Evolutionary conservation across 2,113 vertebrate species (phyloP).

Genomic region (Lophura nycthemera): DNA sequence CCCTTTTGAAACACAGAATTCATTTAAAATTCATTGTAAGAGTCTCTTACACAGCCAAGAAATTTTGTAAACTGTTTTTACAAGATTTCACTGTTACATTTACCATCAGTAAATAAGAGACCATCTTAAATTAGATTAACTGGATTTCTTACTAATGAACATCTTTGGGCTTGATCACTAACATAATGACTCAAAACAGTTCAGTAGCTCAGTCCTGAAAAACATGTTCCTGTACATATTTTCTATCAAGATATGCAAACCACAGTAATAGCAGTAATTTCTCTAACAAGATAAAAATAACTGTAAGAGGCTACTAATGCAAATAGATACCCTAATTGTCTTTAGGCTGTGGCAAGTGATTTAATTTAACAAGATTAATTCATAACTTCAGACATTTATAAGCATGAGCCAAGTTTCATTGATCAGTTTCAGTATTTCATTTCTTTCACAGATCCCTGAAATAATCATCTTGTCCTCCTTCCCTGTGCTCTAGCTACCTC

Average conservation of each 20-base stretch:
- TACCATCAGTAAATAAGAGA: neutral
- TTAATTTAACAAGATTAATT: slow-evolving; percentile 9
- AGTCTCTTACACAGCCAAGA: rapidly evolving
- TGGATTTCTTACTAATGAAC: neutral
- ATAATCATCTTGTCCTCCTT: neutral
- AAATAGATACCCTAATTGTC: slow-evolving; percentile 28
- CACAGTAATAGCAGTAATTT: neutral
- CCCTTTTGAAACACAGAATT: neutral
- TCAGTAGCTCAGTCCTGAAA: neutral
- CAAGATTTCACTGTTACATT: neutral
- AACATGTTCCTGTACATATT: neutral
- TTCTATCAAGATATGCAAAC: neutral
- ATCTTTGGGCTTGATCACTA: neutral
- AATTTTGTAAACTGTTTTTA: neutral
- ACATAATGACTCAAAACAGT: neutral
- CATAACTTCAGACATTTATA: slow-evolving; percentile 5
- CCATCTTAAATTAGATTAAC: neutral
- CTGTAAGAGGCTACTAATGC: neutral
- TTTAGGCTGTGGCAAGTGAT: neutral
- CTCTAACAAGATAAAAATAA: slow-evolving; percentile 1
- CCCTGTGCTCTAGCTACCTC: neutral
- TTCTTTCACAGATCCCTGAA: slow-evolving; percentile 11
- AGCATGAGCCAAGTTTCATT: neutral
- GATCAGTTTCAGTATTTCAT: neutral
- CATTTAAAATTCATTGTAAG: neutral